phyloP scores from a whole-genome alignment of 2,888 invertebrate genomes.

The Lepidonotus clava region DNA sequence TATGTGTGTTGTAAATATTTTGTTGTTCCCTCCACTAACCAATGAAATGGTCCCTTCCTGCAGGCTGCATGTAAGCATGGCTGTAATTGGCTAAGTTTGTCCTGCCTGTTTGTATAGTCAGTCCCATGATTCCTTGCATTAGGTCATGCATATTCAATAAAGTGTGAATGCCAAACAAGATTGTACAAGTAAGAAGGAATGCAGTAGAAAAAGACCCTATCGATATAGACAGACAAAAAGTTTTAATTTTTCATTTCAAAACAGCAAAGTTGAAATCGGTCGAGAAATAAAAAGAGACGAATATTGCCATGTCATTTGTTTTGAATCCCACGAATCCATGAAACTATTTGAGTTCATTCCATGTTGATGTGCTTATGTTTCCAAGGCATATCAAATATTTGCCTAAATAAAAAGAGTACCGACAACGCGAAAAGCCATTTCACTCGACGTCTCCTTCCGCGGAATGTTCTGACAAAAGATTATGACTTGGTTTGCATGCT shows the following conservation, averaged over 20 bases:
- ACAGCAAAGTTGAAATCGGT: conserved; percentile 27
- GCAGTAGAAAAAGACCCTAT: conserved; percentile 30
- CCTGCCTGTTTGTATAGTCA: conserved; percentile 52
- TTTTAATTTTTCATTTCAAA: conserved; percentile 44
- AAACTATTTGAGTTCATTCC: background rate
- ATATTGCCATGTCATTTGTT: background rate
- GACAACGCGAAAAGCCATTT: background rate
- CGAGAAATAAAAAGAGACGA: background rate
- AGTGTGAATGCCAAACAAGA: conserved; percentile 46
- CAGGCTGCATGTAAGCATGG: conserved; percentile 51
- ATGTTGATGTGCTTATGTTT: background rate
- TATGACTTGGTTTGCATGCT: conserved; percentile 48
- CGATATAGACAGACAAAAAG: conserved; percentile 20
- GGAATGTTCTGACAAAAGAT: conserved; percentile 24
- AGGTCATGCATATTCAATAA: conserved; percentile 51
- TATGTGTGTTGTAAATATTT: conserved; percentile 49
- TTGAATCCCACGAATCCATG: background rate
- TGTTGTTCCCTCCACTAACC: conserved; percentile 52
- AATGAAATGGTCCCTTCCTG: conserved; percentile 44
- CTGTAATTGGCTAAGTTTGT: conserved; percentile 53
- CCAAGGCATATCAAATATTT: background rate
- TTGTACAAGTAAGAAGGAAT: conserved; percentile 30
- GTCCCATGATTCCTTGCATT: conserved; percentile 52
- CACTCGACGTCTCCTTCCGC: conserved; percentile 9
- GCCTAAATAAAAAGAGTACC: background rate